Evolutionary conservation across 2,113 vertebrate species (phyloP).

Genomic region (Solenodon paradoxus): DNA sequence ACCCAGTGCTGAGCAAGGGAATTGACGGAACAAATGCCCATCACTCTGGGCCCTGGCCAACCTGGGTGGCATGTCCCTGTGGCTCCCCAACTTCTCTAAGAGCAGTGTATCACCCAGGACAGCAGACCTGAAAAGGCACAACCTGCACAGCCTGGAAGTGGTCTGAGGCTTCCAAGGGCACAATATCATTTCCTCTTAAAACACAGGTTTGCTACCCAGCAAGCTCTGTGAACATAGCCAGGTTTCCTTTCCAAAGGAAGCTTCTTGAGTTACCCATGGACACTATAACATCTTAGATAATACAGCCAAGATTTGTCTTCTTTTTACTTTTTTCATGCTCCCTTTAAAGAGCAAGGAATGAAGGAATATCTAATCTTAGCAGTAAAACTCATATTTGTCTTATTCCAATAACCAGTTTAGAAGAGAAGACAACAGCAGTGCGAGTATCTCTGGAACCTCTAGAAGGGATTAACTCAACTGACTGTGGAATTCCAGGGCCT

Average conservation of each 20-base stretch:
- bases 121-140: background rate
- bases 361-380: slow-evolving; percentile 37
- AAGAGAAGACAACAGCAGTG: slow-evolving; percentile 24
- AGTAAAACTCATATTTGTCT: slow-evolving; percentile 31
- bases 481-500: slow-evolving; percentile 42
- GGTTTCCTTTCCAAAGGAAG: background rate
- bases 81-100: background rate
- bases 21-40: background rate
- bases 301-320: background rate
- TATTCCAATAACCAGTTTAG: background rate
- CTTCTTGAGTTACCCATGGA: background rate
- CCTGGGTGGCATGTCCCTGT: no score
- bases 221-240: background rate
- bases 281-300: background rate
- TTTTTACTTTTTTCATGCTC: background rate
- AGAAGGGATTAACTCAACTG: slow-evolving; percentile 32
- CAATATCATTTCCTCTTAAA: background rate
- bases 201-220: background rate
- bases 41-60: background rate
- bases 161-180: background rate
- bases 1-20: background rate
- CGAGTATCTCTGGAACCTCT: slow-evolving; percentile 39
- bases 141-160: background rate
- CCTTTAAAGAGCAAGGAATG: background rate
- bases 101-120: background rate